A percentile compares a stretch with the other conserved stretches of the same genome.
Evolutionary conservation across 30 jellyfish, hydroid and myxozoan species (phyloP).

Genomic region (Chrysaora quinquecirrha): DNA sequence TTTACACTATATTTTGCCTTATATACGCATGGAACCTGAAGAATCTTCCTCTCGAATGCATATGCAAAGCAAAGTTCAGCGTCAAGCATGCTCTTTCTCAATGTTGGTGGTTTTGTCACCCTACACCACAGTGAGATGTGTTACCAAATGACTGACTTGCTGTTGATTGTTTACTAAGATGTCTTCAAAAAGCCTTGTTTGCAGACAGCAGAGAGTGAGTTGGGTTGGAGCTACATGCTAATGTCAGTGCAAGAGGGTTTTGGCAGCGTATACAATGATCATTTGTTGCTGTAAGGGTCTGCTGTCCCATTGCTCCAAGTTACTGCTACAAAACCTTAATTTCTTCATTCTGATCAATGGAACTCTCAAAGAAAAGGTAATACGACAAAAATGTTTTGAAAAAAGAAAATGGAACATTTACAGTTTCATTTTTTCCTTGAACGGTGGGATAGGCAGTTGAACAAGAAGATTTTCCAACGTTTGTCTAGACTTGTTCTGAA

Average conservation of each 20-base stretch:
- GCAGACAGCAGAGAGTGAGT: background rate
- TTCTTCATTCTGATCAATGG: background rate
- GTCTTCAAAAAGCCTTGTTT: background rate
- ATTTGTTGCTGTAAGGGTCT: background rate
- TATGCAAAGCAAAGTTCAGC: too few relatives aligned
- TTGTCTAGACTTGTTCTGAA: background rate
- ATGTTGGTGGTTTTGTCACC: too few relatives aligned
- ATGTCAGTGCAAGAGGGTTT: background rate
- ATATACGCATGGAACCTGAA: too few relatives aligned
- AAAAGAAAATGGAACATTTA: background rate
- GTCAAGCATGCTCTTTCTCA: too few relatives aligned
- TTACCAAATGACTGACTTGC: too few relatives aligned
- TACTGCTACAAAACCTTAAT: background rate
- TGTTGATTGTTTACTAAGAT: background rate
- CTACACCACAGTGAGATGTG: too few relatives aligned
- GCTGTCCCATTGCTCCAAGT: background rate
- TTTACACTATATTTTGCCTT: too few relatives aligned
- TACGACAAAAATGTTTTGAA: background rate
- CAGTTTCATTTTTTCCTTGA: background rate
- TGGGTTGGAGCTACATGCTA: background rate
- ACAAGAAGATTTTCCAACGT: background rate
- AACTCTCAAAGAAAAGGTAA: background rate
- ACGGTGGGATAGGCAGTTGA: background rate
- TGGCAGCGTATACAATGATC: background rate
- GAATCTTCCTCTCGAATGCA: too few relatives aligned